These are phyloP conservation scores for Drosophila leonis DNA, from an alignment of 2,888 invertebrate species.

Conservation along the genomic window DNA sequence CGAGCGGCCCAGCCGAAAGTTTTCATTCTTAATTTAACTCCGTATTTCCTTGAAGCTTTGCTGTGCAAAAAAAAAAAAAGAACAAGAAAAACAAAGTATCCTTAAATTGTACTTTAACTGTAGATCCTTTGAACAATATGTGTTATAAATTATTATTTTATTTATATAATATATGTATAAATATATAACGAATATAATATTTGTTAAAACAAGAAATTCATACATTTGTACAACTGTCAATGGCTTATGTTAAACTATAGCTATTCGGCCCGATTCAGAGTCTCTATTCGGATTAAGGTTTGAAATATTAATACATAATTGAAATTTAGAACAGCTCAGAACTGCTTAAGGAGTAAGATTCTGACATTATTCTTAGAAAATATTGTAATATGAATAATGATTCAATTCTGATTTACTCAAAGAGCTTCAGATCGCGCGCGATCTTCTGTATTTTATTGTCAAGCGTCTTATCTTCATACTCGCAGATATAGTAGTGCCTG, in stretches of 20 bases:
- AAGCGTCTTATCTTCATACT: constrained; percentile 88
- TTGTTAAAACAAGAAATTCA: constrained; percentile 63
- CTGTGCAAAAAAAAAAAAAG: constrained; percentile 56
- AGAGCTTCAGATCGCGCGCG: constrained; percentile 84
- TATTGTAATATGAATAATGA: not conserved
- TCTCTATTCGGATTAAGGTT: not conserved
- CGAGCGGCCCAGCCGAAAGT: constrained; percentile 52
- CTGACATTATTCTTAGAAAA: constrained; percentile 8
- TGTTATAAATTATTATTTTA: constrained; percentile 68
- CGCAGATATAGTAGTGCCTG: constrained; percentile 90
- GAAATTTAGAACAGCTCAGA: not conserved
- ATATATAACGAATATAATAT: constrained; percentile 57
- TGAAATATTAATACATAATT: not conserved
- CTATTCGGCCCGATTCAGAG: not conserved
- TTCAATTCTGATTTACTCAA: constrained; percentile 41
- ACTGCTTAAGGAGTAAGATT: no score
- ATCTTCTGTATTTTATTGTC: constrained; percentile 88
- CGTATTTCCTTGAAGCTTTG: constrained; percentile 48
- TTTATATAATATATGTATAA: constrained; percentile 64
- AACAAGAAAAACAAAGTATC: constrained; percentile 51
- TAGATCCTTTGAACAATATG: constrained; percentile 45
- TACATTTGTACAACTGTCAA: constrained; percentile 51
- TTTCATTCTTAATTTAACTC: constrained; percentile 4
- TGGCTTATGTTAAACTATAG: constrained; percentile 34
- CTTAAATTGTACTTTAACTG: constrained; percentile 31